Conservation (phyloP, 1,140 invertebrate species). For the Helicoverpa armigera region DNA sequence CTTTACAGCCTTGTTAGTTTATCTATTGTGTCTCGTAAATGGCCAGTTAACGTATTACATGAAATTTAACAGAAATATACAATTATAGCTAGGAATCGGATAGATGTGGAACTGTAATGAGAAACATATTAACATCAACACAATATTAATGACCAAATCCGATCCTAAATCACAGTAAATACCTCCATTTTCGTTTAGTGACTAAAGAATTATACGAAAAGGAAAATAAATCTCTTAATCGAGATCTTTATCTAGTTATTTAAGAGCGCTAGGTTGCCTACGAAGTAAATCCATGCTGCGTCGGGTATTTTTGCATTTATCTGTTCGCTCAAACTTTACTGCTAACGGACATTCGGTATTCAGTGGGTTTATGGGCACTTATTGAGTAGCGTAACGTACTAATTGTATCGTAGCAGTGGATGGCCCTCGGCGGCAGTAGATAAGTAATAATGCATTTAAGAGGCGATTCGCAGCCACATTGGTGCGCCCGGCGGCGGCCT, state of each 20-base stretch:
- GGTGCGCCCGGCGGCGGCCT: constrained; percentile 61
- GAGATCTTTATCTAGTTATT: constrained; percentile 1
- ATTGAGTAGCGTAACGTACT: constrained; percentile 60
- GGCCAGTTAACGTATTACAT: constrained; percentile 44
- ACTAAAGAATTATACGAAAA: constrained; percentile 12
- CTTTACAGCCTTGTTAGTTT: constrained; percentile 27
- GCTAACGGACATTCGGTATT: constrained; percentile 31
- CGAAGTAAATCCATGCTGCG: neutral
- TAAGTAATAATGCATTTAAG: constrained; percentile 70
- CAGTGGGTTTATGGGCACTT: constrained; percentile 47
- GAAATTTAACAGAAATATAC: constrained; percentile 19
- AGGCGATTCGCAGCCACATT: constrained; percentile 58
- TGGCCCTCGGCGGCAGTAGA: constrained; percentile 55
- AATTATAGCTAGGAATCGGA: neutral
- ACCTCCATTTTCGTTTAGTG: neutral
- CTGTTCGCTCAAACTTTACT: constrained; percentile 7
- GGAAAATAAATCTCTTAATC: constrained; percentile 4
- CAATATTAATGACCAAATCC: neutral
- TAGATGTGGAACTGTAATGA: no score
- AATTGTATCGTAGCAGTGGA: constrained; percentile 60
- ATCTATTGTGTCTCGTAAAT: constrained; percentile 35
- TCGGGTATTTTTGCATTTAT: constrained; percentile 8
- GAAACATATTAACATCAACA: no score
- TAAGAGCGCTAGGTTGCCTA: neutral
- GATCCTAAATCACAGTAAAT: neutral